Base-by-base conservation (phyloP, 1,140 invertebrate species). In the Anadara kagoshimensis region DNA sequence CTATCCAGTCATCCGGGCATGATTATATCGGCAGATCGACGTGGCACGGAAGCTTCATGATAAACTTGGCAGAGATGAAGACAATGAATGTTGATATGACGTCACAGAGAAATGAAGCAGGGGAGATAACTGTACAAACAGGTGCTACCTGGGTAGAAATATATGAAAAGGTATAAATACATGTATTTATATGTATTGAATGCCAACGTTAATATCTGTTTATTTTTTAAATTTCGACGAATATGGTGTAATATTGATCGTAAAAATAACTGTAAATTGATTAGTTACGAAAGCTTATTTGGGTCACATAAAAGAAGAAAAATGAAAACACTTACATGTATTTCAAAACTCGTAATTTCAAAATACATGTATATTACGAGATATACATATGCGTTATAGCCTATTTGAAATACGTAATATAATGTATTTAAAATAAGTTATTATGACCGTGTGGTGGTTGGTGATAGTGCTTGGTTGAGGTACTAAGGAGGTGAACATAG, bases 1-100 rank as follows among this genome's bases (percentile, higher is more conserved):
- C 72, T 16, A 67, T 84, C 1, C 64, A 69, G 14, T 78, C 77
- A 0, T 80, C 81, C 12, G 83, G 83, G 12, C 81, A 83, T 43
- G 73, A 78, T 36, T 83, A 75, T 58, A 76, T 75, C 47, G 81
- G 80, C 7, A 66, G 83, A 18, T 78, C 72, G 14, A 80, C 78
- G 0, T 73, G 69, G n/a, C 58, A 80, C 36, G 76, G 73, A 20
- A 70, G 63, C 29, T 53, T 73, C 20, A 63, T 66, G 70, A 66
- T 73, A 20, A 66, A 59, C 29, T 20, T 69, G 14, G 26, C 43
- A n/a, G 20, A 26, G 12, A 69, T 69, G 43, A 47, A 20, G 22
- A 29, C 58, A 36, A 69, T 69, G 24, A 12, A 47, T 11, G 66
- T 69, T 4, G 41, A 16, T 2, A 59, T 69, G 26, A 49, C 11